Evolutionary conservation across 2,113 vertebrate genomes (phyloP).

Genomic region (Thoracochromis brauschi): DNA sequence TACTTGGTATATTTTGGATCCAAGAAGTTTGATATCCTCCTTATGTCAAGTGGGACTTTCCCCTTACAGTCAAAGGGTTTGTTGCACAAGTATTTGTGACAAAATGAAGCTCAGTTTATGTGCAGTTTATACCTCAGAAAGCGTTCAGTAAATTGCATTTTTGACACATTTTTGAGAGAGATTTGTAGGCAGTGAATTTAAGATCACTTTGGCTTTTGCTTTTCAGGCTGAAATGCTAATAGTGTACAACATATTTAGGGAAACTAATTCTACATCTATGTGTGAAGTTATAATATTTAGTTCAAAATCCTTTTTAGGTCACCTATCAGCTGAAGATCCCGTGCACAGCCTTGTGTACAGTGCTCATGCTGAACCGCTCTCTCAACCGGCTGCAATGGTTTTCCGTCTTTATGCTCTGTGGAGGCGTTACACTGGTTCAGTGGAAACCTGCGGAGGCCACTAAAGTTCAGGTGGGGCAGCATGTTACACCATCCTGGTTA

Average conservation of each 20-base stretch:
- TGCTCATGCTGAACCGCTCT: slow-evolving; percentile 88
- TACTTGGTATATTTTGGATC: not conserved
- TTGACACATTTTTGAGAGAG: not conserved
- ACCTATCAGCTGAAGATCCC: slow-evolving; percentile 98
- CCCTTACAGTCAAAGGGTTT: not conserved
- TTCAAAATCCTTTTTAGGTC: slow-evolving; percentile 70
- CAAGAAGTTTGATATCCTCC: not conserved
- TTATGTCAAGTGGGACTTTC: not conserved
- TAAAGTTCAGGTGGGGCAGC: slow-evolving; percentile 79
- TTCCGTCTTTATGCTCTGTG: slow-evolving; percentile 90
- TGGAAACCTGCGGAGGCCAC: slow-evolving; percentile 86
- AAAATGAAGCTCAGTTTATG: not conserved
- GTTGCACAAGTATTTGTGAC: not conserved
- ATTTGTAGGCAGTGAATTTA: not conserved
- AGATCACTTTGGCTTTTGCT: not conserved
- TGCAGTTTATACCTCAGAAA: not conserved
- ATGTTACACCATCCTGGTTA: not conserved
- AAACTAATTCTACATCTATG: not conserved
- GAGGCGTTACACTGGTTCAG: slow-evolving; percentile 87
- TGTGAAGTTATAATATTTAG: not conserved
- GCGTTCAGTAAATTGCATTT: not conserved
- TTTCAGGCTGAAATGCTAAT: not conserved
- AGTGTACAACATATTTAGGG: not conserved
- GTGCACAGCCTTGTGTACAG: slow-evolving; percentile 91
- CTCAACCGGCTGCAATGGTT: slow-evolving; percentile 92